A percentile compares a stretch with the other conserved stretches of the same genome.
Evolutionary conservation across 2,888 invertebrate genomes (phyloP).

Genomic region (Ormyrus thymus): DNA sequence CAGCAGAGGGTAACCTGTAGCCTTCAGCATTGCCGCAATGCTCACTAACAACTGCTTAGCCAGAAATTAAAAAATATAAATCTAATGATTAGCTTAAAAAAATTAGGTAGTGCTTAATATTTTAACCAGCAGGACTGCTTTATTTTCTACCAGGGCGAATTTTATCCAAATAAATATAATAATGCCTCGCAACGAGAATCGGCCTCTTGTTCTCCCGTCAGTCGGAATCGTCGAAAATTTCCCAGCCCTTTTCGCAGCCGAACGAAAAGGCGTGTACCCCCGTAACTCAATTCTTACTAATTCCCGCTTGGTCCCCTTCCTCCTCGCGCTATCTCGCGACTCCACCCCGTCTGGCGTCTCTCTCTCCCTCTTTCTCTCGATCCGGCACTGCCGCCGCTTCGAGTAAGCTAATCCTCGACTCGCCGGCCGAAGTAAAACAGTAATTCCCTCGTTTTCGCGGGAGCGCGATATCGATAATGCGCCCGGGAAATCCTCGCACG

Average conservation of each 20-base stretch:
- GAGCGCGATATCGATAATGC: slow-evolving; percentile 35
- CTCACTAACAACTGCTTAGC: no score
- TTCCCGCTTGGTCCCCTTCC: slow-evolving; percentile 2
- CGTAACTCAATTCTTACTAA: slow-evolving; percentile 36
- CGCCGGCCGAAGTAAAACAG: slow-evolving; percentile 57
- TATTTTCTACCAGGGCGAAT: no score
- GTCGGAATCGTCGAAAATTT: neutral
- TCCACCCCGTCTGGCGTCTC: slow-evolving; percentile 5
- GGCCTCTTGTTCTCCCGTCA: neutral
- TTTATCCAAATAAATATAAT: no score
- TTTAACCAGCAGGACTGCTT: no score
- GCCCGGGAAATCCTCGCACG: slow-evolving; percentile 55
- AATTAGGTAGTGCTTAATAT: no score
- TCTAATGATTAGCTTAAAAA: no score
- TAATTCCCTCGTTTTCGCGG: slow-evolving; percentile 60
- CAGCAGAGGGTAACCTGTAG: no score
- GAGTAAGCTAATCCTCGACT: neutral
- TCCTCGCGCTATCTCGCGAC: slow-evolving; percentile 20
- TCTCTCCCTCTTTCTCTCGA: neutral
- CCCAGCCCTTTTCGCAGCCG: neutral
- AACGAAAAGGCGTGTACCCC: slow-evolving; percentile 4
- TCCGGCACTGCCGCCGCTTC: neutral
- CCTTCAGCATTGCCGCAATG: no score
- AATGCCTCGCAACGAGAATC: no score
- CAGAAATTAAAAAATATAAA: no score